Evolutionary conservation across 2,888 invertebrate species (phyloP), one percentile per base, ranked within the genome.

Genomic region (Sinotaia quadrata): DNA sequence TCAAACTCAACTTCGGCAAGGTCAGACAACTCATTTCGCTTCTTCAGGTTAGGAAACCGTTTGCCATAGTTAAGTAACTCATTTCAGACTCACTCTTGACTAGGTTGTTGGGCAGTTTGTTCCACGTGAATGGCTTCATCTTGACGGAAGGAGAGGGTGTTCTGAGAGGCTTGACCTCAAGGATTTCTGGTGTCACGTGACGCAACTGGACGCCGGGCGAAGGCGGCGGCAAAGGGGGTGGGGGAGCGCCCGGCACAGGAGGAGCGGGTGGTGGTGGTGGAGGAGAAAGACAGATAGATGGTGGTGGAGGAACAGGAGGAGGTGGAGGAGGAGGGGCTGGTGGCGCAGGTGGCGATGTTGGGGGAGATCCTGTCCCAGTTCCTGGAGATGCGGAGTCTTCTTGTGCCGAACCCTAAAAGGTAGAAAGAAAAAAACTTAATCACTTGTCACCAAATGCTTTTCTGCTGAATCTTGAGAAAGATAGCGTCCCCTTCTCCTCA

Each of bases 51-150:
- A n/a, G n/a, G n/a, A n/a, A n/a, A n/a, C n/a, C n/a, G n/a, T n/a
- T n/a, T n/a, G 27, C 12, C 41, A 5, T 44, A 44, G 21, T 15
- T 12, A n/a, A n/a, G 21, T 41, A 15, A 41, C 12, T n/a, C n/a
- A 34, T 21, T n/a, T n/a, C 31, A 2, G 24, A 76, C 82, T 80
- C 75, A 84, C 84, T 77, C 68, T 78, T 76, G 33, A 81, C 79
- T 33, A 75, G 70, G 27, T 68, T 63, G 1, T 78, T 63, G 18
- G 97, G 96, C 83, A 98, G 96, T 89, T 97, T 98, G 87, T 95
- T 96, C 98, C 98, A 98, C 84, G 97, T 97, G 71, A 98, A 93
- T 0, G 97, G 96, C 90, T 96, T 96, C 96, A 98, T 96, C 89
- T 97, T 97, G 36, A 94, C 92, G 87, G 94, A 94, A 15, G 98